These are phyloP conservation scores for Trichechus manatus DNA, from an alignment of 2,113 vertebrate species.

Conservation along the genomic window DNA sequence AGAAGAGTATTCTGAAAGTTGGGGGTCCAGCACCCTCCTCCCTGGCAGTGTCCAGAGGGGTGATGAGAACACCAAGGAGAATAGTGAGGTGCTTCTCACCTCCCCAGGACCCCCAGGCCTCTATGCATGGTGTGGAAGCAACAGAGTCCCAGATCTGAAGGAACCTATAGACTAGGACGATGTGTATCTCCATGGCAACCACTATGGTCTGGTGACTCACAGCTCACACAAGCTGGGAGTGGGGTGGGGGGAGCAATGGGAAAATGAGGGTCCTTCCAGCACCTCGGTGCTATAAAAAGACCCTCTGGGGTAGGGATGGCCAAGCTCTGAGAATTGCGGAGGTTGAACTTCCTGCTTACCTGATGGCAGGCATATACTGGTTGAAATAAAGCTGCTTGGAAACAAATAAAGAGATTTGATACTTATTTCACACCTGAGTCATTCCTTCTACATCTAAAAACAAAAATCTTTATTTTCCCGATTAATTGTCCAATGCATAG, in stretches of 20 bases:
- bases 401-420: conserved; percentile 4
- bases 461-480: neutral
- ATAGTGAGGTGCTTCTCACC: too few species aligned
- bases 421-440: neutral
- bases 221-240: neutral
- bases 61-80: fast-evolving
- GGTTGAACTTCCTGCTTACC: neutral
- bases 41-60: too few species aligned
- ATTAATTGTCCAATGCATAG: neutral
- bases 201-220: conserved; percentile 61
- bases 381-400: neutral
- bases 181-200: conserved; percentile 79
- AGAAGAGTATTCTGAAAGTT: neutral
- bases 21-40: neutral
- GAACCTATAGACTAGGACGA: conserved; percentile 44
- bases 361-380: neutral
- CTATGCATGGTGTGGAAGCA: neutral
- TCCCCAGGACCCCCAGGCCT: neutral
- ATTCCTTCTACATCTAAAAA: neutral
- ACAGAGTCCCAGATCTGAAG: conserved; percentile 40
- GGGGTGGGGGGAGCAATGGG: neutral
- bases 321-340: neutral
- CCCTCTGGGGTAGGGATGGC: neutral
- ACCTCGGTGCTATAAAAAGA: neutral
- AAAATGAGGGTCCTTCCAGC: neutral